These are phyloP conservation scores for Pseudomyrmex gracilis DNA, from an alignment of 1,140 invertebrate species.

Conservation along the genomic window DNA sequence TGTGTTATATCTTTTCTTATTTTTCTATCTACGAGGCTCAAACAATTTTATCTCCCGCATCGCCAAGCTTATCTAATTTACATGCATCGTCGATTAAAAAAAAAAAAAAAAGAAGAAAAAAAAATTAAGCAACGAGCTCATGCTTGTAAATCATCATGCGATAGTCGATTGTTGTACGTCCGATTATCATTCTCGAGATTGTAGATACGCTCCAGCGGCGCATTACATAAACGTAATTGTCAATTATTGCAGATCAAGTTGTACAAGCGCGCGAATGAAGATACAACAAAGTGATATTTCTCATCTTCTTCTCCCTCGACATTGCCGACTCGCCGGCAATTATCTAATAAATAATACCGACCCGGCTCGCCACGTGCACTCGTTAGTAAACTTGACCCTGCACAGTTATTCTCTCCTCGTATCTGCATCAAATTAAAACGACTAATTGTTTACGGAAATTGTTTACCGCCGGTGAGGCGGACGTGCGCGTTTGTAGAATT, in stretches of 20 bases:
- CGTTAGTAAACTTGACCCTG: conserved; percentile 62
- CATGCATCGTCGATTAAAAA: conserved; percentile 19
- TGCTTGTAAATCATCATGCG: conserved; percentile 29
- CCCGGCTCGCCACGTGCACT: conserved; percentile 6
- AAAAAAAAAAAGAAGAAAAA: conserved; percentile 10
- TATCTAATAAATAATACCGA: conserved; percentile 53
- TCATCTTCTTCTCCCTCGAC: conserved; percentile 1
- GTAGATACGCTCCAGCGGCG: not conserved
- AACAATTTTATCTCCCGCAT: not conserved
- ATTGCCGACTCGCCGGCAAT: conserved; percentile 19
- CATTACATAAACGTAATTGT: conserved; percentile 44
- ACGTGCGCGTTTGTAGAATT: conserved; percentile 40
- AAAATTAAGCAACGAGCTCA: conserved; percentile 25
- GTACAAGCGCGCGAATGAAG: conserved; percentile 7
- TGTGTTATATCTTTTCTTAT: conserved; percentile 35
- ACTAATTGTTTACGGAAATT: conserved; percentile 36
- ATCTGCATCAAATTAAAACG: conserved; percentile 29
- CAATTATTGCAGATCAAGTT: conserved; percentile 52
- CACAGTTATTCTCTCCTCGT: not conserved
- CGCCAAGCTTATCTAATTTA: conserved; percentile 15
- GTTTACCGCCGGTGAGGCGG: conserved; percentile 4
- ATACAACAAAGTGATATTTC: conserved; percentile 38
- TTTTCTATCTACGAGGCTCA: conserved; percentile 6
- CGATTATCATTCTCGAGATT: conserved; percentile 37
- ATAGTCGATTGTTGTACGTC: conserved; percentile 1